Evolutionary conservation across 2,888 invertebrate species (phyloP).

Genomic region (Laothoe populi): DNA sequence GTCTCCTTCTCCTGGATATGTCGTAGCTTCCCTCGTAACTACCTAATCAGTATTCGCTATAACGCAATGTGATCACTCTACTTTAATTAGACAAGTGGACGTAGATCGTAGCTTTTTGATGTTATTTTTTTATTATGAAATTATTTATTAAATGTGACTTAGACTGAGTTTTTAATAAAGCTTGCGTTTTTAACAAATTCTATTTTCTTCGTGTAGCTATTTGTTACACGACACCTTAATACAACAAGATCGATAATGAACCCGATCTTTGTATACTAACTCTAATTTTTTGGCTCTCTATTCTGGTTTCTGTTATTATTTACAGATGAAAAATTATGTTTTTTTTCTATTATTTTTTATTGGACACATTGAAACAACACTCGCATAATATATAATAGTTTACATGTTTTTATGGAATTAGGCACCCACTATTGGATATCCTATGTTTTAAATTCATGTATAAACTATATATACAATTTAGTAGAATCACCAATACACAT

Average conservation of each 20-base stretch:
- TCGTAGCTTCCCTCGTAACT: constrained; percentile 40
- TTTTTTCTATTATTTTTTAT: background rate
- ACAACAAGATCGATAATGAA: constrained; percentile 66
- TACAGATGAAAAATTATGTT: background rate
- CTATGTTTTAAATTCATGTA: no score
- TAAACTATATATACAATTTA: no score
- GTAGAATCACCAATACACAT: no score
- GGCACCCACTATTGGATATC: no score
- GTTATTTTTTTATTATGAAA: constrained; percentile 62
- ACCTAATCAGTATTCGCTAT: constrained; percentile 80
- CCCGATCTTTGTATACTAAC: constrained; percentile 71
- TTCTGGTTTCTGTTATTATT: background rate
- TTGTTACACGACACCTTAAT: constrained; percentile 51
- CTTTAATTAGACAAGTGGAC: constrained; percentile 73
- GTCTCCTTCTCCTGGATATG: background rate
- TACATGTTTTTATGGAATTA: no score
- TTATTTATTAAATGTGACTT: constrained; percentile 71
- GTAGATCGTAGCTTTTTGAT: constrained; percentile 72
- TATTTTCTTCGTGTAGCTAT: constrained; percentile 69
- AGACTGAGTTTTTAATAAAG: constrained; percentile 84
- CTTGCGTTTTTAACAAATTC: constrained; percentile 75
- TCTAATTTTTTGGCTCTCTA: constrained; percentile 36
- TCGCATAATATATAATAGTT: no score
- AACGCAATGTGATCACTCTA: constrained; percentile 77
- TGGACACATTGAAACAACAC: no score